Percentiles rank a stretch among this genome's conserved stretches.
These are phyloP conservation scores for Procambarus virginalis DNA, from an alignment of 1,140 invertebrate genomes.

Conservation along the genomic window DNA sequence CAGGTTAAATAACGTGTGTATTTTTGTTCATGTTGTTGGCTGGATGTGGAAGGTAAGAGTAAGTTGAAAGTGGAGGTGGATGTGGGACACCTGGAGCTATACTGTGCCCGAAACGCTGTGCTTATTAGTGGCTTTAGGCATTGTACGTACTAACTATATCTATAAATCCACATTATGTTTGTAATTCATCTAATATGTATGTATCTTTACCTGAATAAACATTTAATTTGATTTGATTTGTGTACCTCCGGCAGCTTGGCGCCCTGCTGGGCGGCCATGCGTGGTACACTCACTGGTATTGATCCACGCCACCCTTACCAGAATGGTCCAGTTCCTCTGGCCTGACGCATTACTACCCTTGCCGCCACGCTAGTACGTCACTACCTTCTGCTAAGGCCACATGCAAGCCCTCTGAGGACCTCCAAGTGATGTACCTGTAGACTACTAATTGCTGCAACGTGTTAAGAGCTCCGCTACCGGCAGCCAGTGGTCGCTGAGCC, in stretches of 20 bases:
- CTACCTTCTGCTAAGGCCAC: not conserved
- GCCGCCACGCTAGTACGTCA: not conserved
- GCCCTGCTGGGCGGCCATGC: not conserved
- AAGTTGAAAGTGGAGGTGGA: not conserved
- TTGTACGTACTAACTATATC: too few species aligned
- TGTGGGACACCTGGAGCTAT: not conserved
- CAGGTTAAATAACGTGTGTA: too few species aligned
- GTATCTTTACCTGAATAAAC: too few species aligned
- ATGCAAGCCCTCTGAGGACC: not conserved
- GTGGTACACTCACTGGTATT: slow-evolving; percentile 15
- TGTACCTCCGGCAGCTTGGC: not conserved
- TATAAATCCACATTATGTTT: too few species aligned
- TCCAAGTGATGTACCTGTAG: not conserved
- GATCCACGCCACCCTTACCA: slow-evolving; percentile 30
- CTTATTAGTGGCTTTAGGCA: too few species aligned
- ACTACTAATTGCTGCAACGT: not conserved
- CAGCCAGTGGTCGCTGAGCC: slow-evolving; percentile 14
- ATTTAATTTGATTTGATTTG: too few species aligned
- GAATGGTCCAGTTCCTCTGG: slow-evolving; percentile 5
- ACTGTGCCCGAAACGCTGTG: too few species aligned
- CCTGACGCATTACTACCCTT: slow-evolving; percentile 4
- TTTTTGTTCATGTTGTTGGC: not conserved
- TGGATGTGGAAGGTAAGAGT: not conserved
- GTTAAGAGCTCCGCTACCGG: not conserved
- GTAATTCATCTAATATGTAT: too few species aligned